These are phyloP conservation scores for Misgurnus anguillicaudatus DNA, from an alignment of 2,113 vertebrate genomes.

Conservation along the genomic window DNA sequence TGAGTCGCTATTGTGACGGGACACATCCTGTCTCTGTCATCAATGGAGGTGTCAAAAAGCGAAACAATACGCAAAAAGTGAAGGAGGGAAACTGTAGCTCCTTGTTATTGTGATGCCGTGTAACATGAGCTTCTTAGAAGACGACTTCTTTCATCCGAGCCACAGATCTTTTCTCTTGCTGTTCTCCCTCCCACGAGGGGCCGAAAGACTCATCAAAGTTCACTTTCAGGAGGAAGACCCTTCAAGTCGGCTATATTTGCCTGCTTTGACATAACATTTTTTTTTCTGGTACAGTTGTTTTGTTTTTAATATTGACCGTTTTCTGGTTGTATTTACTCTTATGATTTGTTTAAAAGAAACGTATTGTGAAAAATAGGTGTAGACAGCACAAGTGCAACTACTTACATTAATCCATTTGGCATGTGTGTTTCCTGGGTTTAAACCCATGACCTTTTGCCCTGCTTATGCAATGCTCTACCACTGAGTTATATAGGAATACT, in stretches of 20 bases:
- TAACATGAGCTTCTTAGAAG: constrained; percentile 89
- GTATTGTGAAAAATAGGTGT: too few species aligned
- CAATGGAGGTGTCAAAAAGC: constrained; percentile 78
- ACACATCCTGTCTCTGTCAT: constrained; percentile 78
- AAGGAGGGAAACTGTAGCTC: constrained; percentile 80
- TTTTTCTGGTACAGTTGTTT: too few species aligned
- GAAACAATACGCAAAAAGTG: constrained; percentile 84
- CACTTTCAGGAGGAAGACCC: constrained; percentile 67
- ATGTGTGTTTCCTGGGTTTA: too few species aligned
- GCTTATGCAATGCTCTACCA: too few species aligned
- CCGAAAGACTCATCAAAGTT: constrained; percentile 67
- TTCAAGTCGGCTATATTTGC: constrained; percentile 17
- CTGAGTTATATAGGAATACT: too few species aligned
- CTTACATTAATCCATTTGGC: too few species aligned
- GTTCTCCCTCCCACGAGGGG: constrained; percentile 45
- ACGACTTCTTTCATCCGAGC: constrained; percentile 86
- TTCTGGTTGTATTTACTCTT: background rate
- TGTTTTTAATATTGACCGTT: too few species aligned
- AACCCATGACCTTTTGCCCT: too few species aligned
- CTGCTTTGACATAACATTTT: too few species aligned
- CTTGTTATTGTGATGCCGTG: constrained; percentile 76
- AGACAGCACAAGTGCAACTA: too few species aligned
- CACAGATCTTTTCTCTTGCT: constrained; percentile 47
- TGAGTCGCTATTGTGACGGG: constrained; percentile 82
- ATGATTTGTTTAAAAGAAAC: too few species aligned